Percentiles rank a stretch among this genome's conserved stretches.
phyloP scores from a whole-genome alignment of 1,140 invertebrate genomes.

The Yoshiicerus persimilis region DNA sequence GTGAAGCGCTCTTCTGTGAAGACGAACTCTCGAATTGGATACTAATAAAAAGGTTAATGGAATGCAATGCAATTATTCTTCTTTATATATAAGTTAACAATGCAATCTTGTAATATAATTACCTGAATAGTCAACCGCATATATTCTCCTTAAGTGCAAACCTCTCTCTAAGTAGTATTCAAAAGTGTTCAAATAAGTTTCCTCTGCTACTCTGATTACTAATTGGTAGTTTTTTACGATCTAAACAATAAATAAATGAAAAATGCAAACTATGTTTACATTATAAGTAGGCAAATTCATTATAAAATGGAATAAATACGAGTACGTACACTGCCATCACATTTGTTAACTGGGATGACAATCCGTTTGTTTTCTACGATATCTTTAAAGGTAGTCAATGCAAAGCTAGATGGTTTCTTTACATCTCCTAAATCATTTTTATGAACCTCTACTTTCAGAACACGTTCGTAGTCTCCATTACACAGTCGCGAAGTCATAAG shows the following conservation, averaged over 20 bases:
- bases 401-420: conserved; percentile 2
- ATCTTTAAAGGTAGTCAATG: conserved; percentile 13
- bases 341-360: conserved; percentile 17
- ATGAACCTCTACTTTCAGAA: conserved; percentile 34
- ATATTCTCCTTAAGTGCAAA: background rate
- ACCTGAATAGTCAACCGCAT: conserved; percentile 30
- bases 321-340: conserved; percentile 32
- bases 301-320: background rate
- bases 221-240: conserved; percentile 12
- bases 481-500: conserved; percentile 12
- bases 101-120: background rate
- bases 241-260: background rate
- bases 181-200: background rate
- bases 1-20: conserved; percentile 18
- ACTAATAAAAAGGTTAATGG: background rate
- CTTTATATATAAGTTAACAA: background rate
- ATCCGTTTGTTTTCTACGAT: background rate
- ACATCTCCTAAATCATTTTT: background rate
- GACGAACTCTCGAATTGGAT: conserved; percentile 6
- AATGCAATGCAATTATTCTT: no score
- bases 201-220: background rate
- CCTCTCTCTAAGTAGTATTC: conserved; percentile 29
- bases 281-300: no score
- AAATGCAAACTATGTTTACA: background rate
- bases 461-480: conserved; percentile 32